Base-by-base conservation (phyloP, 2,888 invertebrate genomes). In the Drosophila cognata region DNA sequence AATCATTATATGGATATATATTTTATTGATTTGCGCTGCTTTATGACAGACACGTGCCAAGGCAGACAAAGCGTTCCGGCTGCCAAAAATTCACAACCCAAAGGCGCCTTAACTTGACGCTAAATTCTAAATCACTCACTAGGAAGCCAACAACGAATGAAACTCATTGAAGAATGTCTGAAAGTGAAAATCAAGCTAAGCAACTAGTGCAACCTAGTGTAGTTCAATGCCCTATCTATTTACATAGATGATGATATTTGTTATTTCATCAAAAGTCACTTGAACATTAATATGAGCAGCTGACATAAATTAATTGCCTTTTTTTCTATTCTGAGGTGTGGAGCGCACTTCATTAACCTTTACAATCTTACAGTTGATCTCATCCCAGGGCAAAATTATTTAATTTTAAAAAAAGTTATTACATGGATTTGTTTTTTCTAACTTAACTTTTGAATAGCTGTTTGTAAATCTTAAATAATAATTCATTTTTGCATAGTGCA, bases 11-110 rank as follows among this genome's bases (percentile, higher is more conserved):
- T 69, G 91, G 89, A 55, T 89, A 89, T 89, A 89, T 84, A 67
- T 90, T 90, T 85, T 85, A 90, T 89, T 87, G 89, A 87, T 85
- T 89, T 69, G 64, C 72, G 58, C 62, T 64, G 75, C 88, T 89
- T 90, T 85, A 85, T 85, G 85, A 68, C 85, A 55, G 55, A 52
- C 85, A 90, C 85, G 85, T 85, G 85, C 66, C 85, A 70, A 62
- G 63, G 78, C 74, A 76, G 67, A 70, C 82, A 85, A 85, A 90
- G 71, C 67, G 63, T 36, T 21, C 25, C 13, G 38, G 33, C 48
- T 63, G 60, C 74, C 79, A 63, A 78, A 81, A 77, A 56, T 28
- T 41, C 31, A 21, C 72, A 29, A 18, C 13, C 38, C 10, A 38
- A 28, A 36, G 43, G 21, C 3, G 58, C 55, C 55, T 81, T 41